These are phyloP conservation scores for Drosophila diplacantha DNA, from an alignment of 2,888 invertebrate species.

Conservation along the genomic window DNA sequence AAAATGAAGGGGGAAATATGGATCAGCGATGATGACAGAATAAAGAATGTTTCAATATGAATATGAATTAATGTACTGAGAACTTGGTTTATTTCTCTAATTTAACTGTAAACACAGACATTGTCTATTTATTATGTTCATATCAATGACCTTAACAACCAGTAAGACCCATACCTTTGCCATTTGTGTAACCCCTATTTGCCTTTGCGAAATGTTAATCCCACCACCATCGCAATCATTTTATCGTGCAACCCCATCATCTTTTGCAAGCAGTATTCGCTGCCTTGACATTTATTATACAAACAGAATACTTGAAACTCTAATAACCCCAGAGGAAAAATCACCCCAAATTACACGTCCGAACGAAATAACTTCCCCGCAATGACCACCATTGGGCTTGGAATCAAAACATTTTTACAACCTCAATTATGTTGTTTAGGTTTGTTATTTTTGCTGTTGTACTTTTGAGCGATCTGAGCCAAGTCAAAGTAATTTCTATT, in stretches of 20 bases:
- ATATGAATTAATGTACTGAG: not conserved
- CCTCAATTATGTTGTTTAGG: constrained; percentile 27
- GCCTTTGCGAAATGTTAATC: constrained; percentile 1
- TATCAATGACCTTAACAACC: not conserved
- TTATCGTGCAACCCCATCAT: constrained; percentile 13
- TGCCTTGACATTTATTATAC: constrained; percentile 31
- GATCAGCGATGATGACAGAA: not conserved
- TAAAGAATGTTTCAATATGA: not conserved
- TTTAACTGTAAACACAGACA: not conserved
- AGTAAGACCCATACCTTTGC: not conserved
- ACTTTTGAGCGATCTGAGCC: constrained; percentile 9
- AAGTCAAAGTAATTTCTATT: constrained; percentile 45
- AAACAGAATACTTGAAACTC: constrained; percentile 23
- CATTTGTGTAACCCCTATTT: constrained; percentile 1
- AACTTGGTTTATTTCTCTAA: not conserved
- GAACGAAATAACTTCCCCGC: constrained; percentile 11
- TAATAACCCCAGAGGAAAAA: constrained; percentile 16
- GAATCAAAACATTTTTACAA: constrained; percentile 33
- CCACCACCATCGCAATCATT: constrained; percentile 17
- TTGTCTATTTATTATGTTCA: constrained; percentile 1
- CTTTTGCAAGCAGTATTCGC: not conserved
- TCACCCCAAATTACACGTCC: constrained; percentile 28
- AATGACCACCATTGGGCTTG: constrained; percentile 28
- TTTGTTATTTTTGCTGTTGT: not conserved
- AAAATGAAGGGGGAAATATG: constrained; percentile 1